Base-by-base conservation (phyloP, 2,888 invertebrate species). In the Zaprionus lineosus region DNA sequence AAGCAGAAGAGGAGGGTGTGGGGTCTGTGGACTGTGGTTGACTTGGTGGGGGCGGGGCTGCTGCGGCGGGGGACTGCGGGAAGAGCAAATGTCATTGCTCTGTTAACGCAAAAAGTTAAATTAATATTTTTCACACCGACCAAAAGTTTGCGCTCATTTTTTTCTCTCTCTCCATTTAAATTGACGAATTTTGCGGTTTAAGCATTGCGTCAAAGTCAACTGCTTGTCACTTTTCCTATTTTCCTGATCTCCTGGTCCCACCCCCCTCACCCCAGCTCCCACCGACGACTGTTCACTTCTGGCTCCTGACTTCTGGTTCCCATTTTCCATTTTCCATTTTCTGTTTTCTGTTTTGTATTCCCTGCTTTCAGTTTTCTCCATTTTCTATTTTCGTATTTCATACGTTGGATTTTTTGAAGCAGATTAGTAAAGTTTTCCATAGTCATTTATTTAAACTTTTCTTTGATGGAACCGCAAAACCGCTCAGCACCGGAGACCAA, bases 131-230 rank as follows among this genome's bases (percentile, higher is more conserved):
- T 64, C 60, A 56, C 78, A 78, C 67, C 67, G 72, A 44, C 47
- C 39, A 33, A 66, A 70, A 60, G 37, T 70, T 65, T 31, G 29
- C 29, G 34, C 16, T 47, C 53, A 46, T 56, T 55, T 47, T 61
- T 51, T 62, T 52, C 33, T 43, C 34, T 48, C 33, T 34, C 26
- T 31, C 29, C 50, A 50, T 60, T 67, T 43, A 75, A 83, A 78
- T 85, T 85, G 84, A 79, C 81, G 84, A 72, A 85, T 85, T 75
- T 55, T 75, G 81, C 39, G 73, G 83, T 53, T 68, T 60, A 85
- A 66, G 75, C 77, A 56, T 61, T 41, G 39, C 68, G 68, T 69
- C 72, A 78, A 83, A 74, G 79, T 85, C 85, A 84, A 85, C 56
- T 71, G 68, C 63, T n/a, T 68, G 75, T 71, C 70, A 53, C 57